A percentile compares a stretch with the other conserved stretches of the same genome.
These are phyloP conservation scores for Triplophysa bombifrons DNA, from an alignment of 2,797 vertebrate genomes.

Conservation along the genomic window DNA sequence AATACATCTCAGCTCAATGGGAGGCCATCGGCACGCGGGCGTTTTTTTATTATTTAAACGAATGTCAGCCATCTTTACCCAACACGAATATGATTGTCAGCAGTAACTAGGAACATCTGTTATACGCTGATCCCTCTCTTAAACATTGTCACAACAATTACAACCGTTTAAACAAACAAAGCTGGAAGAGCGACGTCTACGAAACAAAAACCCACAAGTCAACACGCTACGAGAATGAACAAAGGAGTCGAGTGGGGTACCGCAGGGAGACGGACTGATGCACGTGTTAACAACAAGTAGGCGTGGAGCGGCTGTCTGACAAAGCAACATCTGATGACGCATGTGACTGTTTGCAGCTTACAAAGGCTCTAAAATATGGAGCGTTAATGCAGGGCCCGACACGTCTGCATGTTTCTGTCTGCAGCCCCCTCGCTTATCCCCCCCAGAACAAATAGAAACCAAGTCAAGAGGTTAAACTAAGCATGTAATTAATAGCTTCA, in stretches of 20 bases:
- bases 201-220: not conserved
- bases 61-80: constrained; percentile 54
- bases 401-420: constrained; percentile 67
- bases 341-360: constrained; percentile 64
- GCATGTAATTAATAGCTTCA: constrained; percentile 74
- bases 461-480: constrained; percentile 66
- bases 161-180: constrained; percentile 61
- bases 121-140: constrained; percentile 53
- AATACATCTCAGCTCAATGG: constrained; percentile 70
- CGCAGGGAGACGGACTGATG: constrained; percentile 38
- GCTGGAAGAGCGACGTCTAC: not conserved
- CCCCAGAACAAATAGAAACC: constrained; percentile 60
- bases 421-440: constrained; percentile 52
- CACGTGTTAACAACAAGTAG: constrained; percentile 62
- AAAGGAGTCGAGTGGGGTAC: constrained; percentile 53
- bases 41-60: constrained; percentile 70
- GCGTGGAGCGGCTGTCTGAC: constrained; percentile 71
- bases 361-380: constrained; percentile 79
- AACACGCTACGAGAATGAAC: constrained; percentile 43
- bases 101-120: constrained; percentile 72
- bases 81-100: constrained; percentile 63
- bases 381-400: constrained; percentile 78
- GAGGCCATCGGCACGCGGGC: constrained; percentile 59
- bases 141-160: constrained; percentile 61
- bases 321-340: constrained; percentile 65